Base-by-base conservation (phyloP, 2,888 invertebrate species). In the Ctenicera cuprea region DNA sequence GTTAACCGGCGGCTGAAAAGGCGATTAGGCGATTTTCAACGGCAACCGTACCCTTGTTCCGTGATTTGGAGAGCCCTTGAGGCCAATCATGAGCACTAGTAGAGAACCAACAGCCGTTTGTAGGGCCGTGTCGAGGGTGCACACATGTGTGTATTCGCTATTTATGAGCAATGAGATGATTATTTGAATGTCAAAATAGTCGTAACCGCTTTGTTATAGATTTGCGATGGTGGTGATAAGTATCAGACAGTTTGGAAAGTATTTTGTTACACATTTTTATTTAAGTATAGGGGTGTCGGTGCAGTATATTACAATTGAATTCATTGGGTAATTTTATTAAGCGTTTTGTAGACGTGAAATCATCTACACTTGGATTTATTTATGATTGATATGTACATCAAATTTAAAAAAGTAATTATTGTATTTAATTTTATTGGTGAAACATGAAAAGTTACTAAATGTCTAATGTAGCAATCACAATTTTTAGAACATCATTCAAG, bases 171-270 rank as follows among this genome's bases (percentile, higher is more conserved):
- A 68, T 72, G 75, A 75, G 62, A 72, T 67, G 76, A 80, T 78
- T 79, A 78, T 77, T 78, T 78, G 76, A 79, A 77, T 79, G 82
- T 82, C 82, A 82, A 82, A 82, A 83, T 82, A 82, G 77, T 75
- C 73, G 76, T 76, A 75, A 76, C 37, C 12, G 71, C 67, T 65
- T 72, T 72, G 69, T 74, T 66, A 59, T 57, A 43, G 59, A 66
- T 74, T 74, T 61, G 61, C 66, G 38, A 73, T 52, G 48, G 65
- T 57, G 69, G 63, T 61, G 57, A 69, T 70, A 73, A 73, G 69
- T 64, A 65, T 65, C 71, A 14, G 48, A 45, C 14, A 45, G 11
- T 43, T n/a, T 22, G 4, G 12, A 26, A 14, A 66, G 57, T 22
- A 14, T 66, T 22, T 26, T 33, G 41, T 50, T 62, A 50, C 52